A percentile compares a stretch with the other conserved stretches of the same genome.
These are phyloP conservation scores for Cossypha polioptera DNA, from an alignment of 2,797 vertebrate genomes.

Conservation along the genomic window DNA sequence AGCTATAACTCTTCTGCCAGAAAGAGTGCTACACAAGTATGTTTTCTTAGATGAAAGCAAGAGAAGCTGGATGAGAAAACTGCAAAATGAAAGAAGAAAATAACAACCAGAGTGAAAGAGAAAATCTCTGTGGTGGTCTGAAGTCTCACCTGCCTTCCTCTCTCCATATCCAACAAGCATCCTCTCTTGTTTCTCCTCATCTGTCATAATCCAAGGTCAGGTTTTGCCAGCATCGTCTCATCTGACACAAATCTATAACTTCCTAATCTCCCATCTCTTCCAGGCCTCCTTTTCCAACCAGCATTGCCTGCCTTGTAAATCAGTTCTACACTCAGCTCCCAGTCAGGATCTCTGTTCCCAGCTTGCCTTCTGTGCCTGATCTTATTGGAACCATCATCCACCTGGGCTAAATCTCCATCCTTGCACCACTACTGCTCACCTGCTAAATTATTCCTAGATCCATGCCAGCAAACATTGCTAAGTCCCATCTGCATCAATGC, in stretches of 20 bases:
- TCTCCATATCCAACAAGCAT: background rate
- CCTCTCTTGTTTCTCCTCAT: background rate
- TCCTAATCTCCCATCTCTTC: background rate
- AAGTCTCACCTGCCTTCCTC: background rate
- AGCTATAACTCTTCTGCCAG: background rate
- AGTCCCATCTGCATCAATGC: background rate
- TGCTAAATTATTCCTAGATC: background rate
- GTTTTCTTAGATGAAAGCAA: background rate
- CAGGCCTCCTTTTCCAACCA: background rate
- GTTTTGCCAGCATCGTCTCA: background rate
- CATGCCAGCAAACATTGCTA: background rate
- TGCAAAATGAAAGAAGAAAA: background rate
- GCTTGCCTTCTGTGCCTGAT: background rate
- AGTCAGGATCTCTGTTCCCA: background rate
- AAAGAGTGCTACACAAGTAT: fast-evolving
- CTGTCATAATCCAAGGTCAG: background rate
- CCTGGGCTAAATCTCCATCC: background rate
- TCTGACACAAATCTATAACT: background rate
- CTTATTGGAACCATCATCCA: background rate
- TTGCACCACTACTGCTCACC: background rate
- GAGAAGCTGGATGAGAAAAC: background rate
- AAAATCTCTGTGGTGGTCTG: background rate
- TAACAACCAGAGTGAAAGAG: background rate
- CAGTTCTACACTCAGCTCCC: background rate
- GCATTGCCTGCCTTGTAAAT: background rate